Evolutionary conservation across 2,113 vertebrate genomes (phyloP).

Genomic region (Isichthys henryi): DNA sequence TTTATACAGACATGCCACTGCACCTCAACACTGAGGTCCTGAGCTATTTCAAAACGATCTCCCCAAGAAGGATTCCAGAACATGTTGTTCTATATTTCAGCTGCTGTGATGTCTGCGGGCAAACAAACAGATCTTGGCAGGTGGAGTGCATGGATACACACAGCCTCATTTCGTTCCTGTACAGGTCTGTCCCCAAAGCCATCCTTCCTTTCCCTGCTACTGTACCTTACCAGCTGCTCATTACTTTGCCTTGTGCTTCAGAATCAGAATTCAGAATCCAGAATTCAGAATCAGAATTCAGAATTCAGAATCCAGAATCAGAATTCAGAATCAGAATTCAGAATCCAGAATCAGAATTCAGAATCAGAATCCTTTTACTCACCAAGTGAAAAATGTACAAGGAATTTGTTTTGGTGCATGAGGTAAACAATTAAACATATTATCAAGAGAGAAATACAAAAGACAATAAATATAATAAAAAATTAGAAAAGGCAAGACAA

Average conservation of each 20-base stretch:
- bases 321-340: not conserved
- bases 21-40: not conserved
- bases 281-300: not conserved
- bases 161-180: not conserved
- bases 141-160: not conserved
- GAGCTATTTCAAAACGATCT: not conserved
- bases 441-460: not conserved
- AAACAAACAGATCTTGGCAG: not conserved
- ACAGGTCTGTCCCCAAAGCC: not conserved
- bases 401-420: not conserved
- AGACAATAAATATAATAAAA: not conserved
- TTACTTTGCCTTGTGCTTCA: not conserved
- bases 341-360: too few species aligned
- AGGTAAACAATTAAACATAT: not conserved
- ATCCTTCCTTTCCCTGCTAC: not conserved
- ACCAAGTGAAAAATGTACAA: not conserved
- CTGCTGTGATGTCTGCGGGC: not conserved
- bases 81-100: not conserved
- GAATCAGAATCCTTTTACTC: not conserved
- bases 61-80: not conserved
- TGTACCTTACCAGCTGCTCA: not conserved
- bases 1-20: not conserved
- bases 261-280: not conserved
- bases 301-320: too few species aligned
- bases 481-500: not conserved